These are phyloP conservation scores for Erythrocebus patas DNA, from an alignment of 2,113 vertebrate species.

Conservation along the genomic window DNA sequence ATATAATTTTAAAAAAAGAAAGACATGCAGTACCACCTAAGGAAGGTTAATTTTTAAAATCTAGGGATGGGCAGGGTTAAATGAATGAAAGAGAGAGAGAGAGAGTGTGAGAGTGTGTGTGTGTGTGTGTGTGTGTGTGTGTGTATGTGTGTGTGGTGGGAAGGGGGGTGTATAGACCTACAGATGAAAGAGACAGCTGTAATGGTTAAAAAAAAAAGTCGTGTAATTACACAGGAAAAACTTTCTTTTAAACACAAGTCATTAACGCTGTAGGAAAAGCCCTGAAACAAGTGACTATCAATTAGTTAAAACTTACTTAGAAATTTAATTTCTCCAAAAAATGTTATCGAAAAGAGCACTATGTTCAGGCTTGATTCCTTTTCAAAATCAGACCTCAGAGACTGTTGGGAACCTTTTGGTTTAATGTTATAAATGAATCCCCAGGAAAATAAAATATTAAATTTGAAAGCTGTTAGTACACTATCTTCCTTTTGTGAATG, in stretches of 20 bases:
- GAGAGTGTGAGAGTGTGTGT: too few relatives aligned
- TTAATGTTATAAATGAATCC: not conserved
- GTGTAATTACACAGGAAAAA: not conserved
- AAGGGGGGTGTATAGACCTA: not conserved
- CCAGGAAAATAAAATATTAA: not conserved
- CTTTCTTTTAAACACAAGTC: not conserved
- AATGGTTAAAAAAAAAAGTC: not conserved
- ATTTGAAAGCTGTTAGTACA: not conserved
- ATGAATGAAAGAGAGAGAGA: not conserved
- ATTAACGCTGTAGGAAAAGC: not conserved
- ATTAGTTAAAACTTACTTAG: not conserved
- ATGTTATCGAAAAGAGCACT: not conserved
- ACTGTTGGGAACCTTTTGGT: not conserved
- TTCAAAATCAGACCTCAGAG: not conserved
- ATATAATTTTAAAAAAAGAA: too few relatives aligned
- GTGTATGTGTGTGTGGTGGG: not conserved
- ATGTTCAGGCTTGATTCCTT: not conserved
- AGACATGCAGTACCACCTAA: too few relatives aligned
- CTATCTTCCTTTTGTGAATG: not conserved
- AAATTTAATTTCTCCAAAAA: not conserved
- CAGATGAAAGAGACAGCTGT: not conserved
- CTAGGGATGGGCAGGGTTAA: too few relatives aligned
- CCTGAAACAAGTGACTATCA: not conserved
- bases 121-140: not conserved
- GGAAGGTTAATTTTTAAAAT: too few relatives aligned